Conservation (phyloP, 2,113 vertebrate species). For the Corvus moneduloides region DNA sequence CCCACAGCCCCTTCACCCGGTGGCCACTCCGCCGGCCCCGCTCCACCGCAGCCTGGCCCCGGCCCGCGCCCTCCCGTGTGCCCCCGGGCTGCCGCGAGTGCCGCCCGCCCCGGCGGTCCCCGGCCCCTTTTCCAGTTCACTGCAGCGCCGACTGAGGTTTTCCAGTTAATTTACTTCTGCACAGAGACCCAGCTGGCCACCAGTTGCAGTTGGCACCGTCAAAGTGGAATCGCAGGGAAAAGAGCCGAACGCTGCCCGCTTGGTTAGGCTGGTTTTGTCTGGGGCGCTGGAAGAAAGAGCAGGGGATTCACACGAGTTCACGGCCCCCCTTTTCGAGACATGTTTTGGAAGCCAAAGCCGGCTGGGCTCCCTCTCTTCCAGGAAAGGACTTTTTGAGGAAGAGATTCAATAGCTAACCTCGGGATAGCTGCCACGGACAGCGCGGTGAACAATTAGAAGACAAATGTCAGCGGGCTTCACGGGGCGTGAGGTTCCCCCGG, state of each 20-base stretch:
- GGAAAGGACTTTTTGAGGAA: background rate
- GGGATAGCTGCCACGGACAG: background rate
- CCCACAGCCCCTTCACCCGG: background rate
- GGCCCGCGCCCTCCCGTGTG: background rate
- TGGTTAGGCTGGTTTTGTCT: conserved; percentile 42
- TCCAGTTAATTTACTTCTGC: conserved; percentile 67
- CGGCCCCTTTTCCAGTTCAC: conserved; percentile 13
- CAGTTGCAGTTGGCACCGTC: conserved; percentile 16
- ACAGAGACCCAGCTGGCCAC: conserved; percentile 57
- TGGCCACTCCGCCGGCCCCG: background rate
- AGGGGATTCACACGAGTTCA: background rate
- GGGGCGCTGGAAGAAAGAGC: background rate
- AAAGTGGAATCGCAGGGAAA: background rate
- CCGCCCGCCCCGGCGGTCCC: background rate
- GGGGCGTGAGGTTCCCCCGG: background rate
- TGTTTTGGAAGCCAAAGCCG: background rate
- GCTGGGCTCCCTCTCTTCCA: background rate
- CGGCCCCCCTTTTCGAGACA: background rate
- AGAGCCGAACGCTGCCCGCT: background rate
- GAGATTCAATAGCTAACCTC: background rate
- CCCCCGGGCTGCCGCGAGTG: background rate
- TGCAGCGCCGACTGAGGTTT: conserved; percentile 30
- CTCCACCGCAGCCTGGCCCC: background rate
- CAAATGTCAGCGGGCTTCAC: conserved; percentile 32
- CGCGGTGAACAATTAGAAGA: background rate